Evolutionary conservation across 2,888 invertebrate genomes (phyloP).

Genomic region (Serripes groenlandicus): DNA sequence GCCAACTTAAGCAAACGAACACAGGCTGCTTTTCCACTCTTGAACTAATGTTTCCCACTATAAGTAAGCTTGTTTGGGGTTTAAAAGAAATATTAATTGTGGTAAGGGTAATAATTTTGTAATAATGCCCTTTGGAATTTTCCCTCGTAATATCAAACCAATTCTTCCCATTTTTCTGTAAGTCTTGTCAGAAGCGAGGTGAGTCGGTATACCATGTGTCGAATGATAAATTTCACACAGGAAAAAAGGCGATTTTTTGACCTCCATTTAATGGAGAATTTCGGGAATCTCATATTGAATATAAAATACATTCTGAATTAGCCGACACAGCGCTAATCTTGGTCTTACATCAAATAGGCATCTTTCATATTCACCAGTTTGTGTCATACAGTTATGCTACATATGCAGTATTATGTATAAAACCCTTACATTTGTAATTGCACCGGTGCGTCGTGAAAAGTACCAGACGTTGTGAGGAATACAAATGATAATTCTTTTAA

Average conservation of each 20-base stretch:
- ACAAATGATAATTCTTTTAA: no score
- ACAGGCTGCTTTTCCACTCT: no score
- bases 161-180: no score
- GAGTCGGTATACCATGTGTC: conserved; percentile 13
- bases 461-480: background rate
- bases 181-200: background rate
- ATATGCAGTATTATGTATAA: conserved; percentile 23
- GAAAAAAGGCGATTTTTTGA: conserved; percentile 42
- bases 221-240: conserved; percentile 56
- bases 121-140: no score
- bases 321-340: conserved; percentile 26
- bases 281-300: conserved; percentile 46
- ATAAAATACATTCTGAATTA: conserved; percentile 56
- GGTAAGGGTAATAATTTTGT: no score
- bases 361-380: conserved; percentile 16
- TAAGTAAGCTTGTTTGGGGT: no score
- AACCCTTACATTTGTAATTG: conserved; percentile 4
- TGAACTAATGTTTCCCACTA: no score
- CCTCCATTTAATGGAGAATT: conserved; percentile 51
- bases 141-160: no score
- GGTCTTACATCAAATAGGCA: conserved; percentile 24
- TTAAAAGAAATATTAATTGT: no score
- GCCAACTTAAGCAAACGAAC: no score
- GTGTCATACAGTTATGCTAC: conserved; percentile 26
- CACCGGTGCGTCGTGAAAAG: conserved; percentile 4